A percentile compares a stretch with the other conserved stretches of the same genome.
These are phyloP conservation scores for Cremastobaeus sp. DNA, from an alignment of 2,888 invertebrate genomes.

Conservation along the genomic window DNA sequence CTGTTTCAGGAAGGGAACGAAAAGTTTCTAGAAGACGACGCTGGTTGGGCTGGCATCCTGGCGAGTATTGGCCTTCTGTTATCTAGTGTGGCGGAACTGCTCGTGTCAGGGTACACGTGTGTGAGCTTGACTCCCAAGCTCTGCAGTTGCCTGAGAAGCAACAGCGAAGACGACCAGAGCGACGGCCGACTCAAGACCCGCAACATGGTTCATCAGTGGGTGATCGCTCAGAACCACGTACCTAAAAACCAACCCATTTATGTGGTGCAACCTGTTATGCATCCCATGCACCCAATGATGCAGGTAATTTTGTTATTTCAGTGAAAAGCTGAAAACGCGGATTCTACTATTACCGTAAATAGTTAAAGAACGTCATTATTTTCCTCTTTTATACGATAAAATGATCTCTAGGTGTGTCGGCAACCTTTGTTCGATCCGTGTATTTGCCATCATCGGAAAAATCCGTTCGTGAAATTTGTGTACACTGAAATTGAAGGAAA, in stretches of 20 bases:
- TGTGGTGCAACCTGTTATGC: conserved; percentile 74
- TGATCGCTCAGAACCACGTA: conserved; percentile 73
- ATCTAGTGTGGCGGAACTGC: conserved; percentile 80
- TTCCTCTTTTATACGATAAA: too few relatives aligned
- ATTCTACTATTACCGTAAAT: neutral
- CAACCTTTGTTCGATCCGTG: too few relatives aligned
- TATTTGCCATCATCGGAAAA: too few relatives aligned
- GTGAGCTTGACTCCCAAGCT: conserved; percentile 74
- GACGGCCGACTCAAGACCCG: conserved; percentile 73
- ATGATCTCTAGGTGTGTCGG: too few relatives aligned
- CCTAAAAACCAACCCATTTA: conserved; percentile 75
- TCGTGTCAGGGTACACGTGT: conserved; percentile 75
- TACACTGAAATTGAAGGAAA: too few relatives aligned
- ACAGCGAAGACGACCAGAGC: conserved; percentile 60
- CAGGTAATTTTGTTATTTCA: conserved; percentile 73
- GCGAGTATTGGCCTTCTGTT: conserved; percentile 83
- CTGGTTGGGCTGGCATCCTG: conserved; percentile 82
- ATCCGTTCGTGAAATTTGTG: too few relatives aligned
- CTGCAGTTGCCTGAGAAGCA: conserved; percentile 71
- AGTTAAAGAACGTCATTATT: too few relatives aligned
- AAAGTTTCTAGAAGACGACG: conserved; percentile 77
- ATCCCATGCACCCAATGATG: conserved; percentile 74
- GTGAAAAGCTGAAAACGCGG: neutral
- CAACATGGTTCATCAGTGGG: conserved; percentile 77
- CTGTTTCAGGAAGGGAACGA: conserved; percentile 68